Evolutionary conservation across 2,797 vertebrate genomes (phyloP).

Genomic region (Selene dorsalis): DNA sequence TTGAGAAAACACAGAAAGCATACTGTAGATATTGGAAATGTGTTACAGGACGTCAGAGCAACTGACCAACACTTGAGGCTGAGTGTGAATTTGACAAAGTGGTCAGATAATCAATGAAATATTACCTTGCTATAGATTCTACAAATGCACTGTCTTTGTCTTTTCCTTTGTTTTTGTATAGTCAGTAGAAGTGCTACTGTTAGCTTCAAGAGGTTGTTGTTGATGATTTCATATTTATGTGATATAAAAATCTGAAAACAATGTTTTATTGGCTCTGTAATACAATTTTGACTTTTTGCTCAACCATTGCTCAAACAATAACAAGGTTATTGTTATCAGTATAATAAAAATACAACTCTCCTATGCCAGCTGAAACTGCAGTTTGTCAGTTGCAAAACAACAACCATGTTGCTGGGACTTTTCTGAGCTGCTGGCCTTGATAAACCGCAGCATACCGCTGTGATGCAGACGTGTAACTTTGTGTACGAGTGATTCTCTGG

Average conservation of each 20-base stretch:
- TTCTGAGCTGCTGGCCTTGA: background rate
- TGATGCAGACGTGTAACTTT: background rate
- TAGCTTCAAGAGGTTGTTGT: background rate
- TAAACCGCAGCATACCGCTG: background rate
- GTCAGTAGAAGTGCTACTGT: background rate
- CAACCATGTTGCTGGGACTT: background rate
- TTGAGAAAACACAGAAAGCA: background rate
- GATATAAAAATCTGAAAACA: background rate
- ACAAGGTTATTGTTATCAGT: constrained; percentile 2
- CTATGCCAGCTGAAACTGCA: background rate
- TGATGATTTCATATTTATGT: background rate
- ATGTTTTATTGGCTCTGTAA: background rate
- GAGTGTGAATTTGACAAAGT: background rate
- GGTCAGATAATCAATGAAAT: constrained; percentile 8
- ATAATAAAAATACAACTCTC: background rate
- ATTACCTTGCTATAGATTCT: background rate
- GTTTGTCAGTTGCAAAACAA: background rate
- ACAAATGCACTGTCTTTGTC: background rate
- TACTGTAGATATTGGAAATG: background rate
- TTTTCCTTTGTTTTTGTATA: background rate
- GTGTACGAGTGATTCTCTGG: background rate
- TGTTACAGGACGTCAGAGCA: background rate
- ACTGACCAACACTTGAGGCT: background rate
- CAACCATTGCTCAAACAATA: too few relatives aligned
- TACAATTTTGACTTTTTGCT: background rate